These are phyloP conservation scores for Luffia ferchaultella DNA, from an alignment of 2,888 invertebrate genomes.

Conservation along the genomic window DNA sequence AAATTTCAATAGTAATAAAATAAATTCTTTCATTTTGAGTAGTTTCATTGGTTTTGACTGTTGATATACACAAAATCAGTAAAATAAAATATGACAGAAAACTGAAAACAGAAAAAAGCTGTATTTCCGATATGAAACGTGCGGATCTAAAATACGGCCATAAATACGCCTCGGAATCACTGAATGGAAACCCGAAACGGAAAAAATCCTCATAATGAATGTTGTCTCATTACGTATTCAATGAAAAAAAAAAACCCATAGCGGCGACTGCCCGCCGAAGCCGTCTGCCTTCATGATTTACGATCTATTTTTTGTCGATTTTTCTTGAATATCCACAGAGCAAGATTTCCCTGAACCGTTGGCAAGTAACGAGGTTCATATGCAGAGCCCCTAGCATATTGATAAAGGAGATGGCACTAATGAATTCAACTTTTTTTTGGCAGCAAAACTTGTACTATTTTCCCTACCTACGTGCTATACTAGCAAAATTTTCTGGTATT, in stretches of 20 bases:
- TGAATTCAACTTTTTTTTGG: constrained; percentile 29
- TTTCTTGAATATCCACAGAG: constrained; percentile 28
- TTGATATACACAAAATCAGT: too few species aligned
- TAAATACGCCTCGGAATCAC: not conserved
- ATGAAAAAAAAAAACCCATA: constrained; percentile 18
- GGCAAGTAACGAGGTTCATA: constrained; percentile 36
- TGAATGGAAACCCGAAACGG: constrained; percentile 14
- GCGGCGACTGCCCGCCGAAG: constrained; percentile 20
- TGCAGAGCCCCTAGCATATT: constrained; percentile 42
- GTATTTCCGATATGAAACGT: not conserved
- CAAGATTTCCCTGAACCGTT: constrained; percentile 32
- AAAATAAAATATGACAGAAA: too few species aligned
- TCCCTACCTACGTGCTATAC: too few species aligned
- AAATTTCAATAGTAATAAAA: too few species aligned
- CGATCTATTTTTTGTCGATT: constrained; percentile 50
- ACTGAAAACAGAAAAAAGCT: not conserved
- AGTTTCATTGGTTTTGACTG: too few species aligned
- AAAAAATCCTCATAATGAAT: constrained; percentile 42
- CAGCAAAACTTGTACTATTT: constrained; percentile 10
- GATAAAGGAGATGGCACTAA: constrained; percentile 29
- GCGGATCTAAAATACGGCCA: not conserved
- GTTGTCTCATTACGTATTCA: constrained; percentile 46
- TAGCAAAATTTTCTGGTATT: too few species aligned
- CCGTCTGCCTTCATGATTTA: constrained; percentile 56
- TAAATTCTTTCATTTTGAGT: too few species aligned